Conservation (phyloP, 2,113 vertebrate species). For the Mus spicilegus region DNA sequence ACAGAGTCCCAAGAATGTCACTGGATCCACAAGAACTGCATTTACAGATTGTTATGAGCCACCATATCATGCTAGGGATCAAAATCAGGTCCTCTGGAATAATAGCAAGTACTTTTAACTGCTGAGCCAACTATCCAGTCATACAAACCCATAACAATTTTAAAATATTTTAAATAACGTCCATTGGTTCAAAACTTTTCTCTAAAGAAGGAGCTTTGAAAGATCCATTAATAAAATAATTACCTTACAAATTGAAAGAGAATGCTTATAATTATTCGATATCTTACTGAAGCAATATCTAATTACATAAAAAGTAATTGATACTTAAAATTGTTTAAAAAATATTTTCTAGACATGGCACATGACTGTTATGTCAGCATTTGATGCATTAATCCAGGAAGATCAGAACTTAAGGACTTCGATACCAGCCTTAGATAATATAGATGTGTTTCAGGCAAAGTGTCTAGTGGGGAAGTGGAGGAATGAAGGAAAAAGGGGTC, state of each 20-base stretch:
- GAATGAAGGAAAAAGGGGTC: no score
- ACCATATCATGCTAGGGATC: background rate
- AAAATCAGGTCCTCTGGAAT: background rate
- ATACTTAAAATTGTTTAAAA: background rate
- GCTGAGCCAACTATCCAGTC: background rate
- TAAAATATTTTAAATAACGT: background rate
- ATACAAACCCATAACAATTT: background rate
- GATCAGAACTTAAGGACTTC: background rate
- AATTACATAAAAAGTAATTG: background rate
- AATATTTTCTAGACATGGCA: background rate
- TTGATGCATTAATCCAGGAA: background rate
- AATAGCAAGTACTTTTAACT: background rate
- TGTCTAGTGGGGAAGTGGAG: no score
- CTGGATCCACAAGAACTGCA: background rate
- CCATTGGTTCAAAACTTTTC: background rate
- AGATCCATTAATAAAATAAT: slow-evolving; percentile 27
- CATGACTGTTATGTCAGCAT: no score
- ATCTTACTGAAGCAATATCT: background rate
- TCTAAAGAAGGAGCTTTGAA: background rate
- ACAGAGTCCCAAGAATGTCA: background rate
- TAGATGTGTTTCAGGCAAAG: no score
- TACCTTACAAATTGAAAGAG: background rate
- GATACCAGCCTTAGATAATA: background rate
- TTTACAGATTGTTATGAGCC: background rate
- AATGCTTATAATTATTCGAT: background rate